These are phyloP conservation scores for Tiliqua scincoides DNA, from an alignment of 2,113 vertebrate genomes.

Conservation along the genomic window DNA sequence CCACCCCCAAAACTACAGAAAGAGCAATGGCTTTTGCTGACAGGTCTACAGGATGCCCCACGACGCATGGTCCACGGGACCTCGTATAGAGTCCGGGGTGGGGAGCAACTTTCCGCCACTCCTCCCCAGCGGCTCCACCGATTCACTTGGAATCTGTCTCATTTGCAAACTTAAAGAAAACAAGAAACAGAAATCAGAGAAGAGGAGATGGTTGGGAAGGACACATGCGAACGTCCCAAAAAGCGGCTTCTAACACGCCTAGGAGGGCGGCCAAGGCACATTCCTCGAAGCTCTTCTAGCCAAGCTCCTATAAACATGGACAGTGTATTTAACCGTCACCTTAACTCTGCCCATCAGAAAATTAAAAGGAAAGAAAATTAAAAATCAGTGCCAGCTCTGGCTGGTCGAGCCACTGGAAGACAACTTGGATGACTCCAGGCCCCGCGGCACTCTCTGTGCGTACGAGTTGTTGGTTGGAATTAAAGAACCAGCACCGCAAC, in stretches of 20 bases:
- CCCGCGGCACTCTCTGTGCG: neutral
- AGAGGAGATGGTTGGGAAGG: neutral
- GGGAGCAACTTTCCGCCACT: neutral
- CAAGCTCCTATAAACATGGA: neutral
- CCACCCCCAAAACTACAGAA: neutral
- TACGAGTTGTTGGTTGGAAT: neutral
- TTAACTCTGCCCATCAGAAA: neutral
- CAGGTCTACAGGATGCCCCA: too few relatives aligned
- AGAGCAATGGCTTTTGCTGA: rapidly evolving
- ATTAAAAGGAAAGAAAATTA: neutral
- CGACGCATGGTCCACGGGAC: neutral
- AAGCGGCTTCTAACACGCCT: neutral
- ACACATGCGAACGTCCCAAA: neutral
- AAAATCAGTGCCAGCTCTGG: neutral
- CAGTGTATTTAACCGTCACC: too few relatives aligned
- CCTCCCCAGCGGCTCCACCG: neutral
- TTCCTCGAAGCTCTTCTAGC: neutral
- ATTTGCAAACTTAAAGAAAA: neutral
- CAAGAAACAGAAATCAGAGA: too few relatives aligned
- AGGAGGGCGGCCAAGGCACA: neutral
- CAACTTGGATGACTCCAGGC: too few relatives aligned
- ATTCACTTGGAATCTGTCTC: neutral
- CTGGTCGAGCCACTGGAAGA: neutral
- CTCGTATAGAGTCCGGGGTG: neutral
- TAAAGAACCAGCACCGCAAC: too few relatives aligned